Conservation (phyloP, 2,113 vertebrate species). For the Semnornis frantzii region DNA sequence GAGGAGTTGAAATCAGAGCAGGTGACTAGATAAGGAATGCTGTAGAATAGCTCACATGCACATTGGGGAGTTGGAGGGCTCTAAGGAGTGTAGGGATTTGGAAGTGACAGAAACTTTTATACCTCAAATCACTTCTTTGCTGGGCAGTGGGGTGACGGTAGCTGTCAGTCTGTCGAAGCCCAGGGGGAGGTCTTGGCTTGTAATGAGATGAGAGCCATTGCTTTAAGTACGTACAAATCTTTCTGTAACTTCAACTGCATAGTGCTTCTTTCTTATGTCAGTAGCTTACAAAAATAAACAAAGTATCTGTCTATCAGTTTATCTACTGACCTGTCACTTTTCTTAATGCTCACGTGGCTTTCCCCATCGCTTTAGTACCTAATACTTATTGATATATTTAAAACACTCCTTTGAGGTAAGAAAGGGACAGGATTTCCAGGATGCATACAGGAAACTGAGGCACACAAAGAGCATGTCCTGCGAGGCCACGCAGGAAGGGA, state of each 20-base stretch:
- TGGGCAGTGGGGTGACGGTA: constrained; percentile 68
- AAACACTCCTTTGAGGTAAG: neutral
- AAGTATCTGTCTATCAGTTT: constrained; percentile 5
- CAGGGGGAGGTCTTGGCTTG: constrained; percentile 69
- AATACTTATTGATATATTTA: neutral
- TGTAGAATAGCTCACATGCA: constrained; percentile 56
- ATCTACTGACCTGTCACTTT: neutral
- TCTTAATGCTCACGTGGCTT: neutral
- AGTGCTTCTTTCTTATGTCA: constrained; percentile 39
- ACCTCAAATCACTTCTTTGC: constrained; percentile 71
- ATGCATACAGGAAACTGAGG: neutral
- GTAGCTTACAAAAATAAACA: constrained; percentile 55
- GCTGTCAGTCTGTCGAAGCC: constrained; percentile 70
- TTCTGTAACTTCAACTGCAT: constrained; percentile 55
- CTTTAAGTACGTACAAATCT: constrained; percentile 63
- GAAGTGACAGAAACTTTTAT: constrained; percentile 72
- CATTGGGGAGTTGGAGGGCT: constrained; percentile 30
- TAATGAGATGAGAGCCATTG: constrained; percentile 71
- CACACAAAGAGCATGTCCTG: neutral
- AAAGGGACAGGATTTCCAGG: neutral
- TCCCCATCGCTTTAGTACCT: neutral
- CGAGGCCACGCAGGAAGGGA: neutral
- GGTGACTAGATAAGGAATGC: constrained; percentile 33
- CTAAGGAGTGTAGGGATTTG: constrained; percentile 51
- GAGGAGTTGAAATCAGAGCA: constrained; percentile 52